These are phyloP conservation scores for Brachyistius frenatus DNA, from an alignment of 2,113 vertebrate genomes.

Conservation along the genomic window DNA sequence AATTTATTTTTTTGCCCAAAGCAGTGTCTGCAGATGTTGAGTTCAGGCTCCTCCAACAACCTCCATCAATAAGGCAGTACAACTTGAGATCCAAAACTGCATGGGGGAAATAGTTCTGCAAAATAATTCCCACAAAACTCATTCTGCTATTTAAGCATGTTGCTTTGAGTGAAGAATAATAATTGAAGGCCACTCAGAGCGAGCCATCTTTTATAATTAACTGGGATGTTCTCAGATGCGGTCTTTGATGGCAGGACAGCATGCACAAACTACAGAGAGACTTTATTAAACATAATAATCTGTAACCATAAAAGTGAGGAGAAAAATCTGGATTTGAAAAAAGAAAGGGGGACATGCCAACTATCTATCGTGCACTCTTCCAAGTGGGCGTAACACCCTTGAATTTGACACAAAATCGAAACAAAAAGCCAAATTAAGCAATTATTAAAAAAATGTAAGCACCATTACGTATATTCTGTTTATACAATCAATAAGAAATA, in stretches of 20 bases:
- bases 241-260: too few relatives aligned
- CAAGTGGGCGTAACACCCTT: not conserved
- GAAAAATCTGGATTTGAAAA: too few relatives aligned
- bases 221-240: too few relatives aligned
- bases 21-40: not conserved
- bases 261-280: not conserved
- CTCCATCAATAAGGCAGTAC: not conserved
- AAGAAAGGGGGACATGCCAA: not conserved
- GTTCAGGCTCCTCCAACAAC: not conserved
- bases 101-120: not conserved
- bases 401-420: not conserved
- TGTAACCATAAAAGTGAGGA: too few relatives aligned
- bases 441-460: not conserved
- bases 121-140: not conserved
- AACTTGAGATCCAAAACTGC: not conserved
- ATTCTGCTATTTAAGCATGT: not conserved
- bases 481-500: slow-evolving; percentile 8
- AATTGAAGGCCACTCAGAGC: too few relatives aligned
- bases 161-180: not conserved
- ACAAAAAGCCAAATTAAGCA: not conserved
- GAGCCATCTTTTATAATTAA: too few relatives aligned
- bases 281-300: too few relatives aligned
- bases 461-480: not conserved
- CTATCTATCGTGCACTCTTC: not conserved
- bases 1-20: not conserved